Evolutionary conservation across 2,797 vertebrate genomes (phyloP), one percentile per base, ranked within the genome.

Genomic region (Gallinago solitaria): DNA sequence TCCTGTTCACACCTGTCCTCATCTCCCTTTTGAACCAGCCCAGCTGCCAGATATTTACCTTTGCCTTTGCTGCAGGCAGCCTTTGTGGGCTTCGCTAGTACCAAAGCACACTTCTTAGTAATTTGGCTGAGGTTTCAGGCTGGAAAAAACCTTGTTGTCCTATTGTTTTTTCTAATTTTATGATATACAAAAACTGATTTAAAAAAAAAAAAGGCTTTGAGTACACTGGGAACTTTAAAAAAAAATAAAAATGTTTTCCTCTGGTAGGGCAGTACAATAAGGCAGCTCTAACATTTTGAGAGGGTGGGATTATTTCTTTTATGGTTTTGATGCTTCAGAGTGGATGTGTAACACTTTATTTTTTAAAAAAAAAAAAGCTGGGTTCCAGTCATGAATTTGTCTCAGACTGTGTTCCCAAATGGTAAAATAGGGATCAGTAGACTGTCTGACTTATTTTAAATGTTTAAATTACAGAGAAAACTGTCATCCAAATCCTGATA

Each of bases 1-100:
- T 93, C 70, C 75, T 93, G 60, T 76, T 96, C 84, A 50, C 90
- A 96, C 96, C 96, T 97, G 95, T 91, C 90, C 90, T 79, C 37
- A 30, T 68, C 56, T 85, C 78, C 80, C 92, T 84, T 83, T 37
- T 77, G 71, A 93, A 71, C 64, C 54, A 61, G 45, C 53, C 51
- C 89, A 80, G 84, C 92, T 93, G 94, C 73, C 77, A 86, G 67
- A 39, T 86, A 93, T 30, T 93, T 95, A 79, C 94, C 67, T 94
- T 87, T 78, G 69, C 65, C 56, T 81, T 48, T 48, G 28, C 84
- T 85, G 60, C 70, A 65, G 54, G 20, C 61, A 63, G 30, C 54
- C 39, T 35, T 71, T 21, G 9, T 27, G 47, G 20, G 76, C 51
- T 81, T 71, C 1, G 6, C 74, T 79, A 11, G 65, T 83, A 78